Evolutionary conservation across 1,140 invertebrate species (phyloP), one percentile per base, ranked within the genome.

Genomic region (Diabrotica undecimpunctata): DNA sequence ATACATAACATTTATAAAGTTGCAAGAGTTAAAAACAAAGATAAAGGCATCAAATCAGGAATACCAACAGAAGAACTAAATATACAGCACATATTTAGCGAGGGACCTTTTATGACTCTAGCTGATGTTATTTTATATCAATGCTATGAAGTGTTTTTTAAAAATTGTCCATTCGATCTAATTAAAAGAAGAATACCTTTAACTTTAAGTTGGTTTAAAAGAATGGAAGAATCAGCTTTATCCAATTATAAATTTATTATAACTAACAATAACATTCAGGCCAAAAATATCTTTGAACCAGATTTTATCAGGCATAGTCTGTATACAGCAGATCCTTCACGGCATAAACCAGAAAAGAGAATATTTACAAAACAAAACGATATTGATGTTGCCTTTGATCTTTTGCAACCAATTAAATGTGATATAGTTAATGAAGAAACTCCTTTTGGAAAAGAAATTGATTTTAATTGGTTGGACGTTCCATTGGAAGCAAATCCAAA

Each of bases 1-100:
- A 83, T 95, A 55, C 94, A 97, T 74, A 97, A 97, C 82, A 83
- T 95, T 36, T 87, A 90, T 55, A 96, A 96, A 81, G 83, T 86
- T 39, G 86, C 84, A 5, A 78, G 83, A 79, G 78, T 89, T 71
- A 66, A 82, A 69, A 80, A 79, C 70, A 76, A 69, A 73, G 81
- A 76, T 78, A 83, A 77, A 80, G 79, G 80, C 78, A 80, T 77
- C 80, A 82, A 66, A 78, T 75, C 66, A 60, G 59, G 54, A 62
- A 73, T 61, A 58, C 83, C 83, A 58, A 82, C 83, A 56, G 78
- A 83, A 70, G 75, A 86, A 62, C 75, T 87, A 39, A 75, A 83
- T 50, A 77, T 87, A 6, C 82, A 83, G 53, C 92, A 95, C 77
- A 80, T 83, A 38, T 97, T 87, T 82, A 90, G 91, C 7, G 94